Base-by-base conservation (phyloP, 1,140 invertebrate genomes). In the Sinella curviseta region DNA sequence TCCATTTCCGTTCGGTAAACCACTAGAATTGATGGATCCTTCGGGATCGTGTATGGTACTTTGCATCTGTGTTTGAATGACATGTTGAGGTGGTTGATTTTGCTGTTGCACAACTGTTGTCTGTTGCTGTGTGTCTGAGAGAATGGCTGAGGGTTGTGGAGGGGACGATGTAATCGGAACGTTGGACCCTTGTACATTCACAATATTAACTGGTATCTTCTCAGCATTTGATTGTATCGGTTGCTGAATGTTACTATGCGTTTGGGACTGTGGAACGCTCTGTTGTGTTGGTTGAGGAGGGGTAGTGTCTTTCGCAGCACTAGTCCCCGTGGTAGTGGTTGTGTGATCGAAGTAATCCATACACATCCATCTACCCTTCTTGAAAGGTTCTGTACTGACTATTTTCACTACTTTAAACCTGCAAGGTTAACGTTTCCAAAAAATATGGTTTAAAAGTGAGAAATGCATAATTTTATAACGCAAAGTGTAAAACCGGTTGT, bases 371-470 rank as follows among this genome's bases (percentile, higher is more conserved):
- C 96, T 89, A 31, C 97, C 97, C 55, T 96, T 90, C 83, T 94
- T 93, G 85, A 97, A 97, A 2, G 96, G 96, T 87, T 98, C 95
- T 30, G 94, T 94, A 86, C 94, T 97, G 87, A 96, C 95, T 80
- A 98, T 96, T 90, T 97, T 98, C 30, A 98, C 96, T 83, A 98
- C 95, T 90, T 96, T 96, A 87, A 98, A 98, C 80, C 95, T 83
- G 39, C 24, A 75, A 55, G 20, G n/a, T 26, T 76, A 20, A 48
- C 8, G 39, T 48, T 20, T 12, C 39, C 8, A 48, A 48, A 12
- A 48, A 48, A 26, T 74, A 16, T 16, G 3, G 12, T 30, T 16
- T 48, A 48, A 12, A 8, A 12, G n/a, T 67, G 24, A 24, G 4
- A 14, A 12, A 30, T n/a, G 4, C 60, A 67, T 67, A 26, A 54